These are phyloP conservation scores for Ernsta delagoae DNA, from an alignment of 2,888 invertebrate species.

Conservation along the genomic window DNA sequence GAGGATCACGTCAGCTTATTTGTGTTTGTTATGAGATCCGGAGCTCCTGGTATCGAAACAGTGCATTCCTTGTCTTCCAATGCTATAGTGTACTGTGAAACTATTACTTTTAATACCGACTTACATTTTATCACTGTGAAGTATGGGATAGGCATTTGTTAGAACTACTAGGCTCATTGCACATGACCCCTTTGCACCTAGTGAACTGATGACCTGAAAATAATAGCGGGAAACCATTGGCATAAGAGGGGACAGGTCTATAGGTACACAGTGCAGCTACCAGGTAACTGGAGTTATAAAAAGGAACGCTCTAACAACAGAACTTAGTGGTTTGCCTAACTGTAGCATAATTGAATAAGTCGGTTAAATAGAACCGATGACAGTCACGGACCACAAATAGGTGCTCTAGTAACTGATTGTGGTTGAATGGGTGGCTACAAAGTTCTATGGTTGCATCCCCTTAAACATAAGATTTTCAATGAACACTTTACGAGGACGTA, in stretches of 20 bases:
- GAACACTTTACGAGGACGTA: too few species aligned
- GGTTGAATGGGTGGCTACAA: too few species aligned
- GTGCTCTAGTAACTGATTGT: too few species aligned
- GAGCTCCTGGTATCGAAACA: slow-evolving; percentile 43
- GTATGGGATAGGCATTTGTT: neutral
- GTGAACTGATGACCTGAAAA: neutral
- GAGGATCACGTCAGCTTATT: slow-evolving; percentile 83
- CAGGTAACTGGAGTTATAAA: too few species aligned
- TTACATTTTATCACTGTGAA: neutral
- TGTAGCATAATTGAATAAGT: too few species aligned
- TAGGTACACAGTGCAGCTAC: neutral
- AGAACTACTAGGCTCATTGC: neutral
- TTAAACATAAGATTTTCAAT: too few species aligned
- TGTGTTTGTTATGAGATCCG: slow-evolving; percentile 81
- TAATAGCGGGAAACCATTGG: neutral
- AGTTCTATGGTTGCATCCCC: too few species aligned
- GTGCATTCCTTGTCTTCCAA: slow-evolving; percentile 17
- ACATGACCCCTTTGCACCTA: neutral
- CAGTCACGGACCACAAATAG: too few species aligned
- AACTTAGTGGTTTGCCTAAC: too few species aligned
- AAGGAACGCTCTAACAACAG: too few species aligned
- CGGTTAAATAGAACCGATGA: too few species aligned
- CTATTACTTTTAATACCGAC: neutral
- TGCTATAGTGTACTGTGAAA: neutral
- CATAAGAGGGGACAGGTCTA: neutral